Base-by-base conservation (phyloP, 2,113 vertebrate species). In the Heterocephalus glaber region DNA sequence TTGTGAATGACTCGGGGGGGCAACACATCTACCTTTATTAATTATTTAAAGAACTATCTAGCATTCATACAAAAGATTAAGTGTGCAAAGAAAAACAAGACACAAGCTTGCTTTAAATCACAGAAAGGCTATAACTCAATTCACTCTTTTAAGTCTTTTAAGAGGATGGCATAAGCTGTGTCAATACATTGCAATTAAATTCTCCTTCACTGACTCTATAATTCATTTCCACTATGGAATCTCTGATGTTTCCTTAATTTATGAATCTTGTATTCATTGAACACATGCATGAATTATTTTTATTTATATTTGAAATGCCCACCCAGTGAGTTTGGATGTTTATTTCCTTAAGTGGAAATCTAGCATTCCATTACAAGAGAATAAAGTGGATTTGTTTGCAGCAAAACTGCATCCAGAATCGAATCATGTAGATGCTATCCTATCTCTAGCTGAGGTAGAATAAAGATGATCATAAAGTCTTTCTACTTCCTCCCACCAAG, bases 161-260 rank as follows among this genome's bases (percentile, higher is more conserved):
- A 88, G 74, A 84, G 28, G 44, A 49, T 22, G 58, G 63, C 56
- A 38, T 47, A 83, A 33, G 13, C 10, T 19, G 5, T 30, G 12
- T 90, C 19, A 17, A 22, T 81, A 92, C 33, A 80, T 63, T 26
- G 68, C 65, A 81, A 58, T 95, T 89, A 89, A 76, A n/a, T 76
- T 92, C 66, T 76, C 8, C 44, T 94, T 77, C 30, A 10, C 19
- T 16, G 14, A 61, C 44, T 49, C 41, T 44, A 1, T 58, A 84
- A 91, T 82, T 92, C 90, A 86, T n/a, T 90, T 90, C 2, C 2
- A 28, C 52, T 5, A 11, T 33, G 83, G 88, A 91, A 89, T 81
- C 14, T 49, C 70, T 76, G 52, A 24, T 77, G 90, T 17, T 54
- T 54, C 52, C 79, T 82, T 63, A 33, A 56, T 52, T 61, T 58